Base-by-base conservation (phyloP, 2,113 vertebrate genomes). In the Eolophus roseicapilla region DNA sequence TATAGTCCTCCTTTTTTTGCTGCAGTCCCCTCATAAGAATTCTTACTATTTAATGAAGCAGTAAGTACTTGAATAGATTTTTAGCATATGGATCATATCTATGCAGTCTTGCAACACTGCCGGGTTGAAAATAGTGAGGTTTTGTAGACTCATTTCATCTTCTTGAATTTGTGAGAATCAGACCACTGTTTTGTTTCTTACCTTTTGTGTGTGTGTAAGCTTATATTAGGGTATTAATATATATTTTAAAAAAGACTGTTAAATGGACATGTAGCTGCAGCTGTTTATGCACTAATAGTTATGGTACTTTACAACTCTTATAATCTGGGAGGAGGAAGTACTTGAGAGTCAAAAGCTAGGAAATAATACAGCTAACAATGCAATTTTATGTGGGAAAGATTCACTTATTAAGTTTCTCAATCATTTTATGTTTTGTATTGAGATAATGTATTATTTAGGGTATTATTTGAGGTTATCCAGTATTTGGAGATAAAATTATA, bases 301-400 rank as follows among this genome's bases (percentile, higher is more conserved):
- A 44, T 5, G 44, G 80, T 91, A 81, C 90, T 95, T 94, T 94
- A 91, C 64, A 95, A 89, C 83, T 86, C 88, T 94, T 73, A 12
- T 2, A 37, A 73, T 74, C 83, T 76, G 91, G 83, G 88, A 92
- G 80, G 53, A 93, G 83, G 88, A 95, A 95, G 70, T 92, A 92
- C 95, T 96, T 85, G 44, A 91, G 62, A 92, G 78, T 92, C 81
- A 92, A 91, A 86, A 96, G 65, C 77, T 82, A 70, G 91, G 78
- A 94, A 95, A 89, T 94, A 92, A 62, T 91, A 69, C 44, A 82
- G 49, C 63, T 95, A 95, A 90, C 91, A 95, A 75, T 93, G 43
- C 37, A 39, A 12, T 41, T 79, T 95, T 62, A 33, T 74, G 27
- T 88, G 49, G 44, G 59, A 73, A 95, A 91, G 41, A 79, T 49